Conservation (phyloP, 2,888 invertebrate species). For the Artemia sp. region DNA sequence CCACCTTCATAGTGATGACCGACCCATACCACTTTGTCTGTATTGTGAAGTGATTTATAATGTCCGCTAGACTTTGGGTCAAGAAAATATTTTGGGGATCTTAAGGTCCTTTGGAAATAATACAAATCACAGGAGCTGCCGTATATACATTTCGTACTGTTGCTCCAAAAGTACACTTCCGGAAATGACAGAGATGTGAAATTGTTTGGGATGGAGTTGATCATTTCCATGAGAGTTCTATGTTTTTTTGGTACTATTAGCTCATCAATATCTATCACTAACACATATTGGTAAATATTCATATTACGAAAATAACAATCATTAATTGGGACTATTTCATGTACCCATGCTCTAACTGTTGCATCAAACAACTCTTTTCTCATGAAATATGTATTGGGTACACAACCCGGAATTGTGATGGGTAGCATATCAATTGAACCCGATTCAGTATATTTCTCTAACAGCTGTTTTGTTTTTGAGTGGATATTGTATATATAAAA, state of each 20-base stretch:
- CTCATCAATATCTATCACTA: conserved; percentile 6
- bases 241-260: conserved; percentile 3
- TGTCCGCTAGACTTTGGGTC: not conserved
- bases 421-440: conserved; percentile 8
- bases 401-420: not conserved
- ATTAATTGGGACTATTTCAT: conserved; percentile 11
- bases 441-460: not conserved
- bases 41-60: conserved; percentile 1
- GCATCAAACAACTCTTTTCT: not conserved
- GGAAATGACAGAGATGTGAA: not conserved
- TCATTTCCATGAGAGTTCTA: not conserved
- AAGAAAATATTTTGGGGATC: conserved; percentile 8
- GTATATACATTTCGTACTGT: not conserved
- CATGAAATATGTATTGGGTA: not conserved
- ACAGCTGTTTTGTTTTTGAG: not conserved
- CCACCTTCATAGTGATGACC: not conserved
- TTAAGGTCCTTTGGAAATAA: not conserved
- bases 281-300: conserved; percentile 3
- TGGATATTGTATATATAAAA: not conserved
- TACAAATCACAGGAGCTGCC: not conserved
- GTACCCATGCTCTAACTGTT: conserved; percentile 13
- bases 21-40: conserved; percentile 1
- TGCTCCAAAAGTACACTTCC: conserved; percentile 4
- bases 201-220: not conserved
- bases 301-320: conserved; percentile 1